Percentiles rank a stretch among this genome's conserved stretches.
Evolutionary conservation across 1,140 invertebrate species (phyloP).

Genomic region (Eriosoma lanigerum): DNA sequence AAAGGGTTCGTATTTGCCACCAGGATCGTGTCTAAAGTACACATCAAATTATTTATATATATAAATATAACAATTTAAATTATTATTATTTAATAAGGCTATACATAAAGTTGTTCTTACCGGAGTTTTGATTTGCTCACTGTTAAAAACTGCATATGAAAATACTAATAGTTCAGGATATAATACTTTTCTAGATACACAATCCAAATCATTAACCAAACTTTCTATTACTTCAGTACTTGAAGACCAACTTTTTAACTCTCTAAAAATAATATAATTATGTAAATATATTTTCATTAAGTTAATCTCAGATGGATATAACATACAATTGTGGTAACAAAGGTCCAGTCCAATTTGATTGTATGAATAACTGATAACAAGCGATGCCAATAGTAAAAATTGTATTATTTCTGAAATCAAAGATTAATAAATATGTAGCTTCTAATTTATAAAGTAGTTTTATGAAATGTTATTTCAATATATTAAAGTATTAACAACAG

Average conservation of each 20-base stretch:
- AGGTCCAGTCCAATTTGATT: conserved; percentile 81
- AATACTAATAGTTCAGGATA: conserved; percentile 53
- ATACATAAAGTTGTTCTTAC: not conserved
- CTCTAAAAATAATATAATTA: conserved; percentile 52
- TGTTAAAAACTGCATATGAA: conserved; percentile 37
- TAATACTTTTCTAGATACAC: conserved; percentile 57
- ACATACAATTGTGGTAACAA: conserved; percentile 56
- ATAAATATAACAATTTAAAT: conserved; percentile 54
- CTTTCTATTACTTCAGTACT: conserved; percentile 56
- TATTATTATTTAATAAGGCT: too few relatives aligned
- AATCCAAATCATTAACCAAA: conserved; percentile 56
- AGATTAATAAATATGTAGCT: not conserved
- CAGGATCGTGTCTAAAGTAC: conserved; percentile 63
- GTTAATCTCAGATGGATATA: not conserved
- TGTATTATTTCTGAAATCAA: conserved; percentile 34
- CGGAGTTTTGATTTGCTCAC: conserved; percentile 6
- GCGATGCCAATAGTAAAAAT: conserved; percentile 57
- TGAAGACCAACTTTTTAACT: conserved; percentile 52
- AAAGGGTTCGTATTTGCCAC: conserved; percentile 74
- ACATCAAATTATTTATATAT: conserved; percentile 56
- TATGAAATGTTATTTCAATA: too few relatives aligned
- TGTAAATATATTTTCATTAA: not conserved
- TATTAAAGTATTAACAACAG: too few relatives aligned
- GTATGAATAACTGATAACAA: conserved; percentile 72
- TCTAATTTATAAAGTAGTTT: too few relatives aligned